A percentile compares a stretch with the other conserved stretches of the same genome.
phyloP scores from a whole-genome alignment of 2,113 vertebrate species.

The Poeciliopsis retropinna region DNA sequence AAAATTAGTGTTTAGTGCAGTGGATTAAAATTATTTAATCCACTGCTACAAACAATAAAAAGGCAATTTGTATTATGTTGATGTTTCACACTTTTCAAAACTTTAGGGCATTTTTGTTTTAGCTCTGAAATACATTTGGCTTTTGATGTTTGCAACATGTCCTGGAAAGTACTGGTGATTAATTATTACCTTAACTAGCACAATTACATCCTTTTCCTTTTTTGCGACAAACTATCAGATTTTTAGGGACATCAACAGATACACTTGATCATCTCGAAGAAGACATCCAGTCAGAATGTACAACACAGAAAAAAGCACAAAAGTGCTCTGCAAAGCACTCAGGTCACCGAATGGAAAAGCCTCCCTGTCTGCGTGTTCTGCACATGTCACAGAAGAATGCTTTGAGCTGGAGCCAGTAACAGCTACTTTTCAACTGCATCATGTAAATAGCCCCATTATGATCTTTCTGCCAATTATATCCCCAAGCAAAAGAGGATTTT shows the following conservation, averaged over 20 bases:
- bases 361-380: slow-evolving; percentile 57
- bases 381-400: slow-evolving; percentile 72
- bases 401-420: slow-evolving; percentile 60
- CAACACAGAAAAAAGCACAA: neutral
- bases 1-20: too few relatives aligned
- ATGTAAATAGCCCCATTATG: slow-evolving; percentile 37
- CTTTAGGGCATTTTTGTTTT: neutral
- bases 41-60: too few relatives aligned
- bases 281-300: neutral
- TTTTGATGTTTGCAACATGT: neutral
- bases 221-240: neutral
- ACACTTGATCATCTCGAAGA: neutral
- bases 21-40: too few relatives aligned
- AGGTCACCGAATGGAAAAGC: slow-evolving; percentile 48
- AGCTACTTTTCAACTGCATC: slow-evolving; percentile 51
- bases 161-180: slow-evolving; percentile 1
- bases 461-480: slow-evolving; percentile 29
- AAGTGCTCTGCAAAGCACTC: slow-evolving; percentile 57
- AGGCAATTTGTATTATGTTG: too few relatives aligned
- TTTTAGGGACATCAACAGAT: neutral
- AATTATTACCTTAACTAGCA: neutral
- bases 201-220: neutral
- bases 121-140: neutral
- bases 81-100: neutral
- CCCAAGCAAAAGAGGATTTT: slow-evolving; percentile 9